A percentile compares a stretch with the other conserved stretches of the same genome.
Evolutionary conservation across 2,888 invertebrate genomes (phyloP).

Genomic region (Mesorhabditis belari): DNA sequence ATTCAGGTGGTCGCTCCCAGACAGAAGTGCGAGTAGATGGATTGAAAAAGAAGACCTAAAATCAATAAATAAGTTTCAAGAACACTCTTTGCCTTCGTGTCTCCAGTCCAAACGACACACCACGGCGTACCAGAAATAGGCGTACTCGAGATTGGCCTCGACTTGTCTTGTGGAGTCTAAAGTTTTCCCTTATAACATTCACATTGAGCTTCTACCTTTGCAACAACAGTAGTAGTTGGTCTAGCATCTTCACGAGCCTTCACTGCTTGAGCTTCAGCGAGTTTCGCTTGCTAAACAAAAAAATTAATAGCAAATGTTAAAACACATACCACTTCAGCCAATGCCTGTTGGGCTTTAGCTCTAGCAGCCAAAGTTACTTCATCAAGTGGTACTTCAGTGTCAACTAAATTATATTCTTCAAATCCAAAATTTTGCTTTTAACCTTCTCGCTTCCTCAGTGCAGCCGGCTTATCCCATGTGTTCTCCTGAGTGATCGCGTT

Average conservation of each 20-base stretch:
- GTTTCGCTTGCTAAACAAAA: background rate
- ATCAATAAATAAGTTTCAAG: no score
- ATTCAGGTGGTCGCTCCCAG: constrained; percentile 90
- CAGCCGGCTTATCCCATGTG: constrained; percentile 92
- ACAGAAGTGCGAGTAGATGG: constrained; percentile 88
- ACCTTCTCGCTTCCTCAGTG: constrained; percentile 66
- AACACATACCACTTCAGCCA: constrained; percentile 8
- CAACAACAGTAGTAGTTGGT: background rate
- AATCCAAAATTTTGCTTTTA: background rate
- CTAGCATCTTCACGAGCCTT: background rate
- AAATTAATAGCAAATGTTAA: background rate
- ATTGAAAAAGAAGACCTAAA: constrained; percentile 88
- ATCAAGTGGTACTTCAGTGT: background rate
- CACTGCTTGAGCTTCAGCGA: constrained; percentile 61
- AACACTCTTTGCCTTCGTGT: constrained; percentile 73
- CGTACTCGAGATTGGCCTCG: constrained; percentile 80
- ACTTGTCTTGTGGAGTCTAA: constrained; percentile 63
- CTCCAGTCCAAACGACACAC: constrained; percentile 99
- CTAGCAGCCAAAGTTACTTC: background rate
- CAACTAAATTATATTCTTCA: background rate
- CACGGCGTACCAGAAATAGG: constrained; percentile 81
- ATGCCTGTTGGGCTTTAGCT: constrained; percentile 12
- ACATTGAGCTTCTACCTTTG: constrained; percentile 59
- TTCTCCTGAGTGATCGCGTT: constrained; percentile 80
- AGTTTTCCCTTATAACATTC: constrained; percentile 91